A percentile compares a stretch with the other conserved stretches of the same genome.
Conservation (phyloP, 2,888 invertebrate genomes). For the Synergus umbraculus region DNA sequence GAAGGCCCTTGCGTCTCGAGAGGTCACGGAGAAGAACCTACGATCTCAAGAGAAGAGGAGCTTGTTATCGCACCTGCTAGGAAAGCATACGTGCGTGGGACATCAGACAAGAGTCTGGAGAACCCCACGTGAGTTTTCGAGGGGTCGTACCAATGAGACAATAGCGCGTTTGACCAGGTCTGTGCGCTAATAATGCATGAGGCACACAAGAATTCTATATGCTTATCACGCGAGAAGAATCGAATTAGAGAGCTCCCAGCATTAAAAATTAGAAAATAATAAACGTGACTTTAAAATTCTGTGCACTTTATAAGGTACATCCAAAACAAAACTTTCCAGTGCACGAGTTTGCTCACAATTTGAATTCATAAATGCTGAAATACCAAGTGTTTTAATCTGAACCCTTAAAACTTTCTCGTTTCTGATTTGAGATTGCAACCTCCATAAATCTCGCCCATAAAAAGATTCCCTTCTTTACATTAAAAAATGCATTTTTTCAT, state of each 20-base stretch:
- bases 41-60: constrained; percentile 64
- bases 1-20: constrained; percentile 69
- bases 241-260: neutral
- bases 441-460: constrained; percentile 24
- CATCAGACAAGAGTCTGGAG: constrained; percentile 49
- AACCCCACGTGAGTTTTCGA: constrained; percentile 49
- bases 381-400: neutral
- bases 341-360: too few species aligned
- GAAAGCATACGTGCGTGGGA: constrained; percentile 54
- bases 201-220: neutral
- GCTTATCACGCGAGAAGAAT: neutral
- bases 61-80: constrained; percentile 71
- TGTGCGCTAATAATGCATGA: constrained; percentile 50
- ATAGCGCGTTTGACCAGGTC: constrained; percentile 60
- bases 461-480: constrained; percentile 14
- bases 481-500: constrained; percentile 27
- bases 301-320: neutral
- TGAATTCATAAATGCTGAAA: neutral
- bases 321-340: neutral
- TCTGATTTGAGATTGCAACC: constrained; percentile 14
- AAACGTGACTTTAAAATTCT: too few species aligned
- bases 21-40: constrained; percentile 67
- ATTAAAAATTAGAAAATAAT: too few species aligned
- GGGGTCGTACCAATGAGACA: constrained; percentile 59
- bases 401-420: neutral